These are phyloP conservation scores for Capromys pilorides DNA, from an alignment of 2,797 vertebrate species.

Conservation along the genomic window DNA sequence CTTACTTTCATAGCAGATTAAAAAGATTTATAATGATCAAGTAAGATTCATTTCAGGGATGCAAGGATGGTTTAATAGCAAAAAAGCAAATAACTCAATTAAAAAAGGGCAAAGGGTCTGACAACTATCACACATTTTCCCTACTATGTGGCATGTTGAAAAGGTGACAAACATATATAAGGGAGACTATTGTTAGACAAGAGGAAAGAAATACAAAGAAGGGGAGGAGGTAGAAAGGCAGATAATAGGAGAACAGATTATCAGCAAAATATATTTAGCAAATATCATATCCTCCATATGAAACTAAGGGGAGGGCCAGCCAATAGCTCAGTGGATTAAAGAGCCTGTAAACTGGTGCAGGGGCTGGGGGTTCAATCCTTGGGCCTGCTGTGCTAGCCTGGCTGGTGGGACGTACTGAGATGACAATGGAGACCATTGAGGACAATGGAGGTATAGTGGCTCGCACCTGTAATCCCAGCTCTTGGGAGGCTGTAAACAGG, in stretches of 20 bases:
- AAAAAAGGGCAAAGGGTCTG: background rate
- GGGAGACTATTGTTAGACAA: background rate
- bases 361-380: no score
- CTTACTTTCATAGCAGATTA: background rate
- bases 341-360: no score
- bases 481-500: no score
- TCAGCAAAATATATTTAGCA: background rate
- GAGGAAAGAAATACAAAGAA: background rate
- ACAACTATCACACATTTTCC: background rate
- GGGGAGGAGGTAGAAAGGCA: background rate
- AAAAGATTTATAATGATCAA: background rate
- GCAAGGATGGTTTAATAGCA: background rate
- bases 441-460: no score
- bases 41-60: background rate
- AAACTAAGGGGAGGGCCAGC: background rate
- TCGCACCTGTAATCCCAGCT: no score
- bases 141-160: background rate
- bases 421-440: no score
- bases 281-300: background rate
- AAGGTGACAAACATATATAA: background rate
- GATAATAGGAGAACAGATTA: background rate
- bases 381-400: no score
- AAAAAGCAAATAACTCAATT: background rate
- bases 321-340: no score
- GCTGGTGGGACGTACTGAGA: no score